These are phyloP conservation scores for Macrophya alboannulata DNA, from an alignment of 2,888 invertebrate species.

Conservation along the genomic window DNA sequence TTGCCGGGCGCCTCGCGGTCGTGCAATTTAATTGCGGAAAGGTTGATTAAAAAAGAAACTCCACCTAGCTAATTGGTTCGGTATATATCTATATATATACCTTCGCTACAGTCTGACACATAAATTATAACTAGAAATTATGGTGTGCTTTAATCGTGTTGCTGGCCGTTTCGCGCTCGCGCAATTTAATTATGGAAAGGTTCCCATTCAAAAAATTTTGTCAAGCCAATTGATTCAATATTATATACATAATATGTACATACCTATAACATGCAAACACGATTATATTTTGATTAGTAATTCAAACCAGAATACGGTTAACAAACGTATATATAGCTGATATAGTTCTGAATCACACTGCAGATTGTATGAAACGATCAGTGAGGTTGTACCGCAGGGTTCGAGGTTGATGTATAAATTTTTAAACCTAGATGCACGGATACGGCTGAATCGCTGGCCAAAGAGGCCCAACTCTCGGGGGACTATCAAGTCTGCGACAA, in stretches of 20 bases:
- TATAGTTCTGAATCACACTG: background rate
- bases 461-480: slow-evolving; percentile 88
- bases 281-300: background rate
- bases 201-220: background rate
- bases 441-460: slow-evolving; percentile 85
- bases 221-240: background rate
- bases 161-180: background rate
- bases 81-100: background rate
- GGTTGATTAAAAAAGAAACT: slow-evolving; percentile 24
- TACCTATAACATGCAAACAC: background rate
- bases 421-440: slow-evolving; percentile 80
- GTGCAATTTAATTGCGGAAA: slow-evolving; percentile 8
- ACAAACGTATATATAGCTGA: background rate
- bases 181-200: background rate
- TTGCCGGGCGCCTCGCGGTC: slow-evolving; percentile 8
- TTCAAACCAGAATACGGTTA: background rate
- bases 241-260: background rate
- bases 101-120: background rate
- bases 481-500: slow-evolving; percentile 93
- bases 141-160: background rate
- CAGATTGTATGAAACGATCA: slow-evolving; percentile 10
- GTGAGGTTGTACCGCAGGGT: background rate
- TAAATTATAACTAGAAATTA: slow-evolving; percentile 3
- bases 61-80: background rate
- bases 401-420: slow-evolving; percentile 28